Base-by-base conservation (phyloP, 2,797 vertebrate species). In the Adrianichthys oophorus region DNA sequence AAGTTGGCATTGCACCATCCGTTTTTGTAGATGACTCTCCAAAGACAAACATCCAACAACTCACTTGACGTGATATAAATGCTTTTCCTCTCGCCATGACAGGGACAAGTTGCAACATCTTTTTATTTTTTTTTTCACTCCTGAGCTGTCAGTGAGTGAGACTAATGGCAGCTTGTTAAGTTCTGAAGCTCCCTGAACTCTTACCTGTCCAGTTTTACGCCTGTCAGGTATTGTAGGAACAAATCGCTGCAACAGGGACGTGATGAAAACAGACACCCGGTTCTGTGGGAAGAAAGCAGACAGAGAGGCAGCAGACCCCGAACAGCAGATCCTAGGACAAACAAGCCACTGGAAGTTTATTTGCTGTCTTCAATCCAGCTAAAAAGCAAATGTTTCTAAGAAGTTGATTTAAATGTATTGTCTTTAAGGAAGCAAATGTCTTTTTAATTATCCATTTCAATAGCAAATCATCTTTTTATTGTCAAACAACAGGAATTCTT, bases 41-140 rank as follows among this genome's bases (percentile, higher is more conserved):
- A 49, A 48, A n/a, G 44, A 21, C 48, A 43, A 19, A 43, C 15
- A 44, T 29, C 23, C 40, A 12, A 13, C 6, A 48, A 6, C 69
- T 32, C 56, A 12, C 51, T 53, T 32, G 23, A 46, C 54, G 42
- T 32, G 21, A 21, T 32, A 14, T 6, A 2, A 14, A n/a, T 42
- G 32, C 24, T 21, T 17, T 43, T 59, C 70, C 32, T 64, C 48
- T 26, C 47, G 41, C 29, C 44, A 43, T 70, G 54, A 59, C 44
- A 26, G 17, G 71, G 65, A 78, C 89, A 89, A 87, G 90, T 90
- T 74, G 59, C 59, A 88, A 86, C 89, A 86, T 73, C 74, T 80
- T 80, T 75, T 24, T 55, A 62, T 78, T 72, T 29, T 29, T 32
- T 26, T 26, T 26, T 4, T 26, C 1, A 6, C 32, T 13, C 32